These are phyloP conservation scores for Ochropacha duplaris DNA, from an alignment of 2,888 invertebrate species.

Conservation along the genomic window DNA sequence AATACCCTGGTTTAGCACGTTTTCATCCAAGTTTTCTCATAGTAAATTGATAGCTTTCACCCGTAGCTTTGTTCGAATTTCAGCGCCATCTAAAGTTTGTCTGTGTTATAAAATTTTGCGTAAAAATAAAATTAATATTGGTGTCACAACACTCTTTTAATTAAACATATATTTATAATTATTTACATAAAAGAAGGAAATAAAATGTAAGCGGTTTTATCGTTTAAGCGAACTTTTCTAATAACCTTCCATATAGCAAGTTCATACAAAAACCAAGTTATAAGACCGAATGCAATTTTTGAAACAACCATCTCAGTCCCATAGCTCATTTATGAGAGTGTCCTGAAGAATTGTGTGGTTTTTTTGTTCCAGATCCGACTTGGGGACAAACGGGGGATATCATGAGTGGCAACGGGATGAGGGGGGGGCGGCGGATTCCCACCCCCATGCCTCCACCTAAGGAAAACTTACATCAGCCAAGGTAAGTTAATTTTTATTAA, in stretches of 20 bases:
- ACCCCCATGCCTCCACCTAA: slow-evolving; percentile 76
- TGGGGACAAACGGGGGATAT: slow-evolving; percentile 39
- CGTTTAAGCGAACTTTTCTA: too few relatives aligned
- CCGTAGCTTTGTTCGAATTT: not conserved
- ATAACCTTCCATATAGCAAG: too few relatives aligned
- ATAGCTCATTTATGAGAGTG: slow-evolving; percentile 50
- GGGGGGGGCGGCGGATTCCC: slow-evolving; percentile 71
- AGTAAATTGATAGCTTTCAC: not conserved
- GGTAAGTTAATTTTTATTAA: slow-evolving; percentile 25
- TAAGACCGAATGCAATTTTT: not conserved
- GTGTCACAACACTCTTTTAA: too few relatives aligned
- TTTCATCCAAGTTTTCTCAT: not conserved
- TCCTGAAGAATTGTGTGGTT: slow-evolving; percentile 21
- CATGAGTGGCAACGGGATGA: slow-evolving; percentile 61
- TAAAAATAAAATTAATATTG: not conserved
- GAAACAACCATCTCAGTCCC: slow-evolving; percentile 26
- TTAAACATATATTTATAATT: too few relatives aligned
- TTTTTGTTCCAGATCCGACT: slow-evolving; percentile 53
- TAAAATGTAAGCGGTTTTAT: too few relatives aligned
- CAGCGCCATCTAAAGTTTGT: not conserved
- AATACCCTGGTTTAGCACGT: not conserved
- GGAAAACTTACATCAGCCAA: slow-evolving; percentile 35
- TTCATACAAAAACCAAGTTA: not conserved
- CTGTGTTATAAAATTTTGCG: not conserved
- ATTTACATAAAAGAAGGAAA: too few relatives aligned